These are phyloP conservation scores for Acrobasis consociella DNA, from an alignment of 2,888 invertebrate genomes.

Conservation along the genomic window DNA sequence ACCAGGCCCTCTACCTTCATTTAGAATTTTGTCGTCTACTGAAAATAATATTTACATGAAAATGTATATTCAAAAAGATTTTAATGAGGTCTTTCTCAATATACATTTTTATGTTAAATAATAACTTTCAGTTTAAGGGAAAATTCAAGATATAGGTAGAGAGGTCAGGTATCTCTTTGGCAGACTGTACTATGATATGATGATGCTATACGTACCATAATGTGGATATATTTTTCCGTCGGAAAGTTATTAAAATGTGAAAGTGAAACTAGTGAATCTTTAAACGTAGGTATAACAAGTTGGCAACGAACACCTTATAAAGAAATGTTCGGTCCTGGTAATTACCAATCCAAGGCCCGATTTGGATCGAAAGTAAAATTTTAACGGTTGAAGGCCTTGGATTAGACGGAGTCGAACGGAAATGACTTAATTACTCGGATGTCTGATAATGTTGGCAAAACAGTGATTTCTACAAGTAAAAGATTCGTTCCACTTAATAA, in stretches of 20 bases:
- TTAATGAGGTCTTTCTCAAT: too few species aligned
- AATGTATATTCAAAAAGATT: too few species aligned
- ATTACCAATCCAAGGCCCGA: constrained; percentile 19
- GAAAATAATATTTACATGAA: too few species aligned
- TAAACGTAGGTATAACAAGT: not conserved
- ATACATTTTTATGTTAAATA: too few species aligned
- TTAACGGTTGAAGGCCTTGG: constrained; percentile 26
- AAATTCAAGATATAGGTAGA: too few species aligned
- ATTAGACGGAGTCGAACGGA: constrained; percentile 25
- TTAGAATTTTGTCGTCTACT: too few species aligned
- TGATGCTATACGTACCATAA: too few species aligned
- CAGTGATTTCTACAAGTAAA: constrained; percentile 16
- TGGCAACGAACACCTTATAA: not conserved
- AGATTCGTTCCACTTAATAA: constrained; percentile 5
- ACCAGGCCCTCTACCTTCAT: too few species aligned
- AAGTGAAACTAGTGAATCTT: constrained; percentile 14
- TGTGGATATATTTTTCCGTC: too few species aligned
- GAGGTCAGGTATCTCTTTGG: too few species aligned
- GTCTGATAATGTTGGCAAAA: constrained; percentile 26
- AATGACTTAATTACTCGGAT: constrained; percentile 27
- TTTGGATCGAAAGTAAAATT: constrained; percentile 25
- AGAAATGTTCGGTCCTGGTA: constrained; percentile 13
- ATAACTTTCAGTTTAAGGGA: too few species aligned
- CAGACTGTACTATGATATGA: too few species aligned
- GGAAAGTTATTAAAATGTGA: not conserved